A percentile compares a stretch with the other conserved stretches of the same genome.
Conservation (phyloP, 2,888 invertebrate species). For the Diaphora mendica region DNA sequence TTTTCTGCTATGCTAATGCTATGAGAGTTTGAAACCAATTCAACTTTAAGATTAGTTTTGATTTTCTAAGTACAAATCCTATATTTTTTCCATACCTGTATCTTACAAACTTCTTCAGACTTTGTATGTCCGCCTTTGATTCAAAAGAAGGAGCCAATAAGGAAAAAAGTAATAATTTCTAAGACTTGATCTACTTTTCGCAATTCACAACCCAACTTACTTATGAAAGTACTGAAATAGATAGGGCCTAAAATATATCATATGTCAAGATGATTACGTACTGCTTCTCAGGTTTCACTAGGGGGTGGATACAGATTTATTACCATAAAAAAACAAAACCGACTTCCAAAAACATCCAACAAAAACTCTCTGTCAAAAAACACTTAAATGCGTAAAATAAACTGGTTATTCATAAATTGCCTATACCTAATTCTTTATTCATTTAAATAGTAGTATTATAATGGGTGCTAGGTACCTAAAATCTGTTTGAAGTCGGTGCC, state of each 20-base stretch:
- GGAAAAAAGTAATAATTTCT: neutral
- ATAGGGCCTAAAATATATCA: neutral
- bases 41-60: neutral
- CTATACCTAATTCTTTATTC: no score
- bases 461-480: no score
- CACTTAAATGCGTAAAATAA: no score
- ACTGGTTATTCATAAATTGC: no score
- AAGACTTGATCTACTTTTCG: neutral
- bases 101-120: neutral
- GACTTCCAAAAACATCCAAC: no score
- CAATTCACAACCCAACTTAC: neutral
- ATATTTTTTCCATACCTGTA: neutral
- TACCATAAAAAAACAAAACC: no score
- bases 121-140: neutral
- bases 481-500: no score
- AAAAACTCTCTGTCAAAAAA: no score
- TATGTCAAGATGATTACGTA: neutral
- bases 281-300: neutral
- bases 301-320: neutral
- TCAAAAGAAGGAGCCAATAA: neutral
- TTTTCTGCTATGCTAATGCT: neutral
- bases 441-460: no score
- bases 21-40: neutral
- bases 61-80: neutral
- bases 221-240: neutral